Percentiles rank a stretch among this genome's conserved stretches.
These are phyloP conservation scores for Eristalinus sepulchralis DNA, from an alignment of 2,888 invertebrate species.

Conservation along the genomic window DNA sequence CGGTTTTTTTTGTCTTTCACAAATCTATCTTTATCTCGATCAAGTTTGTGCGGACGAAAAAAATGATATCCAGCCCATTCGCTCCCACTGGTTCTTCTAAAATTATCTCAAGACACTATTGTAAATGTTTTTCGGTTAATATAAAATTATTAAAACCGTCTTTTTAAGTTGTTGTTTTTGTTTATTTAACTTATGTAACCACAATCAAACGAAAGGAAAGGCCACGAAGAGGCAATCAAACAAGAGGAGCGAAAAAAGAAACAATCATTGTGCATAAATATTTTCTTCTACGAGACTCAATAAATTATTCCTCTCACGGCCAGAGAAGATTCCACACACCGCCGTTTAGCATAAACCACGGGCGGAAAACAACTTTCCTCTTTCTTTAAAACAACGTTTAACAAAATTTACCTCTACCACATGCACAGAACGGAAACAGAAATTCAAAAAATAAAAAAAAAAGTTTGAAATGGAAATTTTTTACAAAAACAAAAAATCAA, in stretches of 20 bases:
- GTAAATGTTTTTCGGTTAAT: neutral
- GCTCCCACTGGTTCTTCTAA: neutral
- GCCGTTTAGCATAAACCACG: conserved; percentile 1
- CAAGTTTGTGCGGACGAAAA: neutral
- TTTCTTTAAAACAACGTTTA: neutral
- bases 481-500: conserved; percentile 1
- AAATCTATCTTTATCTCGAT: neutral
- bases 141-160: neutral
- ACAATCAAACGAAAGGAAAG: neutral
- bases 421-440: conserved; percentile 23
- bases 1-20: neutral
- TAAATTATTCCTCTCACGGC: conserved; percentile 40
- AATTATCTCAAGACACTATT: neutral
- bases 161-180: neutral
- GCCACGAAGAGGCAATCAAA: neutral
- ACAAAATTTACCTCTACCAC: conserved; percentile 6
- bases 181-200: neutral
- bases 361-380: neutral
- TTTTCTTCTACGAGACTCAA: neutral
- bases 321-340: conserved; percentile 14
- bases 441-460: conserved; percentile 25
- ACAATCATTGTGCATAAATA: neutral
- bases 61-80: neutral
- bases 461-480: conserved; percentile 8
- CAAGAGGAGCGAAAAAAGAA: neutral